phyloP scores from a whole-genome alignment of 2,797 vertebrate species.

The Psittacula echo region DNA sequence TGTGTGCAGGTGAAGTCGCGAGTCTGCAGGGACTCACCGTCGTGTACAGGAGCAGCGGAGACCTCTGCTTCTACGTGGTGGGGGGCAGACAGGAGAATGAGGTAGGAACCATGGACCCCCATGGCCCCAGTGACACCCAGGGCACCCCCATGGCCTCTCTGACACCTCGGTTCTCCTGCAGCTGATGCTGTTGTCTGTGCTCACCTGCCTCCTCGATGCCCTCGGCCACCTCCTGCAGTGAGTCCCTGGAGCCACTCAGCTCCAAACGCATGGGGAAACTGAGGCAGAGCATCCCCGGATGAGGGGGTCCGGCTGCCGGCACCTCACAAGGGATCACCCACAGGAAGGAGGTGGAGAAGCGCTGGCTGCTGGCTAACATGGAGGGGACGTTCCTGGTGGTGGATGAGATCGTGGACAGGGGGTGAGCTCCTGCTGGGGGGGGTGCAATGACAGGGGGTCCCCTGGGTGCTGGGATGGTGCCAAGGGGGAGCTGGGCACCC shows the following conservation, averaged over 20 bases:
- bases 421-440: slow-evolving; percentile 43
- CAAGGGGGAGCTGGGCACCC: background rate
- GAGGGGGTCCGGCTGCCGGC: no score
- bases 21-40: slow-evolving; percentile 90
- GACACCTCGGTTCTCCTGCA: background rate
- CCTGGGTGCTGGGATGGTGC: background rate
- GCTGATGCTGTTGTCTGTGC: slow-evolving; percentile 77
- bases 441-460: background rate
- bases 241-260: background rate
- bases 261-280: background rate
- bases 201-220: slow-evolving; percentile 74
- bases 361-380: slow-evolving; percentile 90
- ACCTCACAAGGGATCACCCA: background rate
- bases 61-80: slow-evolving; percentile 91
- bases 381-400: slow-evolving; percentile 90
- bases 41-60: slow-evolving; percentile 89
- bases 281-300: background rate
- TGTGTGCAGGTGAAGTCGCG: slow-evolving; percentile 85
- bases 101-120: slow-evolving; percentile 71
- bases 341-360: slow-evolving; percentile 92
- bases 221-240: slow-evolving; percentile 73
- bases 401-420: slow-evolving; percentile 91
- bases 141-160: rapidly evolving
- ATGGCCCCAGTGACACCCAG: background rate
- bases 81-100: slow-evolving; percentile 91